Conservation (phyloP, 2,797 vertebrate genomes). For the Mionectes olivaceus region DNA sequence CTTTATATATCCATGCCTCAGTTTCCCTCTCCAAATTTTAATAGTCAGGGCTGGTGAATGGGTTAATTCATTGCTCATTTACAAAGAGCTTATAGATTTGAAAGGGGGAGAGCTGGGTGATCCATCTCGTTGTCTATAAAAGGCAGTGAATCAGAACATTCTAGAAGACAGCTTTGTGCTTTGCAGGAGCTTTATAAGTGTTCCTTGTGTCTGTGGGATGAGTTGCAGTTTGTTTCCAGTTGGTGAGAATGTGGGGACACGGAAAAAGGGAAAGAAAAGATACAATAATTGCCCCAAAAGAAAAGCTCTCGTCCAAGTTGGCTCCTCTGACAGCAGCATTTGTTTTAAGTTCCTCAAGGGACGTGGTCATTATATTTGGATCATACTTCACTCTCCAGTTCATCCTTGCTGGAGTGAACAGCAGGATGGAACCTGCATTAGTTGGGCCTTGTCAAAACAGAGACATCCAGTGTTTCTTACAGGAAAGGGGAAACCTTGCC, state of each 20-base stretch:
- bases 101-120: constrained; percentile 16
- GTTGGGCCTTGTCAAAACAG: constrained; percentile 6
- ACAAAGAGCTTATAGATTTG: constrained; percentile 51
- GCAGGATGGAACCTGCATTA: constrained; percentile 19
- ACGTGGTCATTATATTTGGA: neutral
- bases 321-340: constrained; percentile 33
- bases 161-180: constrained; percentile 44
- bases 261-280: constrained; percentile 23
- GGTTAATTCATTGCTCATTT: constrained; percentile 49
- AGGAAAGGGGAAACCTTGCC: neutral
- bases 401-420: neutral
- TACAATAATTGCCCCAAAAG: neutral
- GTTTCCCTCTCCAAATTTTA: constrained; percentile 36
- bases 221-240: neutral
- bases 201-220: constrained; percentile 10
- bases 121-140: constrained; percentile 15
- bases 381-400: neutral
- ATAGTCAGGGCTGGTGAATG: neutral
- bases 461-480: neutral
- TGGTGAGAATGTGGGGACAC: neutral
- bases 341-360: neutral
- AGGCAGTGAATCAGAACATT: constrained; percentile 13
- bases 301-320: neutral
- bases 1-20: neutral
- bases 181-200: neutral